These are phyloP conservation scores for Virgularia gustaviana DNA, from an alignment of 92 coral and sea anemone species.

Conservation along the genomic window DNA sequence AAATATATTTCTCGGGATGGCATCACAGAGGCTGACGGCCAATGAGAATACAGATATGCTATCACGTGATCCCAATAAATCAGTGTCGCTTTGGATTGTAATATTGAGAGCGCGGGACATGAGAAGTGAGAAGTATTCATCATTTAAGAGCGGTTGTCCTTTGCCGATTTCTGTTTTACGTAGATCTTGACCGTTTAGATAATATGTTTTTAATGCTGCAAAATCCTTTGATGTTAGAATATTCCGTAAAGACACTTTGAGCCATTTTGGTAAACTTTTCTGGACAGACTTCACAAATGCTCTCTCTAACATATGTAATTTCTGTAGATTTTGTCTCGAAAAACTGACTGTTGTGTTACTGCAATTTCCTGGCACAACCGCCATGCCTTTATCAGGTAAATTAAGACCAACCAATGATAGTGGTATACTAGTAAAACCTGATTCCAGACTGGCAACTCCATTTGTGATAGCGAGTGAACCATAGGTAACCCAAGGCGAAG, in stretches of 20 bases:
- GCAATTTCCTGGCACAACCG: background rate
- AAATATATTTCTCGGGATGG: slow-evolving; percentile 17
- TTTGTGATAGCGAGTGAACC: slow-evolving; percentile 34
- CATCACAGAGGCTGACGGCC: slow-evolving; percentile 55
- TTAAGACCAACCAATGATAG: slow-evolving; percentile 55
- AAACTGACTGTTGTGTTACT: background rate
- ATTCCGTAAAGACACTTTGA: slow-evolving; percentile 34
- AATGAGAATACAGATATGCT: slow-evolving; percentile 32
- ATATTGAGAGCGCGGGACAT: slow-evolving; percentile 44
- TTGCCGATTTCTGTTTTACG: slow-evolving; percentile 33
- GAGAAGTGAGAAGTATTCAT: slow-evolving; percentile 53
- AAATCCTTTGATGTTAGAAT: background rate
- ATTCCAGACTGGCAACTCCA: slow-evolving; percentile 46
- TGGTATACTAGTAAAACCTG: slow-evolving; percentile 39
- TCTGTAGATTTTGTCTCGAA: background rate
- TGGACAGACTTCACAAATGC: slow-evolving; percentile 46
- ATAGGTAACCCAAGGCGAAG: slow-evolving; percentile 49
- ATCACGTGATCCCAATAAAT: slow-evolving; percentile 39
- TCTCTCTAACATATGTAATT: slow-evolving; percentile 30
- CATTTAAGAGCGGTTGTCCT: slow-evolving; percentile 43
- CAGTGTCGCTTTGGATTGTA: slow-evolving; percentile 32
- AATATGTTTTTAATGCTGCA: slow-evolving; percentile 37
- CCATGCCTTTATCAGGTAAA: slow-evolving; percentile 6
- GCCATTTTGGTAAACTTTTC: slow-evolving; percentile 64
- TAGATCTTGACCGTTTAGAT: slow-evolving; percentile 53